phyloP scores from a whole-genome alignment of 2,888 invertebrate species.

The Seladonia tumulorum region DNA sequence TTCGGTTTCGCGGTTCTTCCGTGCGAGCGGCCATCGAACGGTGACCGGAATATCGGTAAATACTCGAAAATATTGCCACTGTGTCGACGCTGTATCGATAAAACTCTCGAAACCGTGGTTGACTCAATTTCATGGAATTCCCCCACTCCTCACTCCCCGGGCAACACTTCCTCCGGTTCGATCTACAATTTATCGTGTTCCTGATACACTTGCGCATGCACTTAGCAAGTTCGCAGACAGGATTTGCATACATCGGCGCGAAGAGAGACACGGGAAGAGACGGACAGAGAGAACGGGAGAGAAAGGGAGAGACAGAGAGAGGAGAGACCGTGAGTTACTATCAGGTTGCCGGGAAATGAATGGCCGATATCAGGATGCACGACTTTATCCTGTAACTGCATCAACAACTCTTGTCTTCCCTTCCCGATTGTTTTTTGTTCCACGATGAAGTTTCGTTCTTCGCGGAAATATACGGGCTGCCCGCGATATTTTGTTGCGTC shows the following conservation, averaged over 20 bases:
- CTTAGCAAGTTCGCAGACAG: constrained; percentile 70
- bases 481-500: background rate
- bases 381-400: constrained; percentile 4
- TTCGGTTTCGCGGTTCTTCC: background rate
- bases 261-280: background rate
- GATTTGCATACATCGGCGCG: constrained; percentile 69
- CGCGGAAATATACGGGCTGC: background rate
- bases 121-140: constrained; percentile 66
- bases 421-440: background rate
- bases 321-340: constrained; percentile 12
- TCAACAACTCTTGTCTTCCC: background rate
- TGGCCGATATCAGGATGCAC: constrained; percentile 7
- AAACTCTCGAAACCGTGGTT: constrained; percentile 53
- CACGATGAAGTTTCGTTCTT: constrained; percentile 3
- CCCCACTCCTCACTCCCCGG: constrained; percentile 41
- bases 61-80: constrained; percentile 32
- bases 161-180: constrained; percentile 63
- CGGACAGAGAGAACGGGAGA: constrained; percentile 5
- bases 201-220: constrained; percentile 69
- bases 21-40: background rate
- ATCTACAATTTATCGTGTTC: constrained; percentile 70
- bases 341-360: background rate
- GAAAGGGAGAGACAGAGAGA: background rate
- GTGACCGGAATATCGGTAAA: constrained; percentile 23
- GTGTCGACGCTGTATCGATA: constrained; percentile 32